Evolutionary conservation across 2,888 invertebrate species (phyloP), one percentile per base, ranked within the genome.

Genomic region (Brachypalpus laphriformis): DNA sequence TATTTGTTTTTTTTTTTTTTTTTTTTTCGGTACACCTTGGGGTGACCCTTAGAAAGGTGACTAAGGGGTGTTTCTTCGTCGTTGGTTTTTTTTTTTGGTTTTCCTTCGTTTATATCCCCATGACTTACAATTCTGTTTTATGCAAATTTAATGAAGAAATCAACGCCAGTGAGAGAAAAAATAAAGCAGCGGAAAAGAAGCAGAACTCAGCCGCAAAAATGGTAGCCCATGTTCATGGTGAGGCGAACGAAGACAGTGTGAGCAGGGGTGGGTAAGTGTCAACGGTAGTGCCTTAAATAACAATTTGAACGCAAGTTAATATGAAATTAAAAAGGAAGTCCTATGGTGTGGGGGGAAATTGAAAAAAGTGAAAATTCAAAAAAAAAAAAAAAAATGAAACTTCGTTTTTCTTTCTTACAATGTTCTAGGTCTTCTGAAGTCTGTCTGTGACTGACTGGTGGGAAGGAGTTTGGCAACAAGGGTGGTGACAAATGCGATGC

Each of bases 71-170:
- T 31, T 25, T 22, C 11, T 18, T 28, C 3, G n/a, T 42, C 9
- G 6, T 40, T 14, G 5, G n/a, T 59, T 3, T 42, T 28, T 28
- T 14, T 25, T 65, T 18, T 31, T 34, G 11, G 45, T 25, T 49
- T 28, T 14, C n/a, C 14, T 49, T 40, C 49, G 37, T 66, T 47
- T 47, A 20, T 18, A 28, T 25, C 20, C 11, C 54, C 45, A 31
- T 34, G 74, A 54, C 45, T 74, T 72, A 63, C 61, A 54, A 51
- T 72, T 61, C 72, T 22, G n/a, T 63, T 77, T 63, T 70, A 77
- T 77, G 77, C 63, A 77, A 70, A 77, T 77, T 77, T 70, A 70
- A 77, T 70, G 77, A 77, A 77, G 70, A 70, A 70, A 77, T 77
- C 77, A 70, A 18, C 45, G 61, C 16, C 22, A 25, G 59, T 45